These are phyloP conservation scores for Thereva nobilitata DNA, from an alignment of 2,888 invertebrate genomes.

Conservation along the genomic window DNA sequence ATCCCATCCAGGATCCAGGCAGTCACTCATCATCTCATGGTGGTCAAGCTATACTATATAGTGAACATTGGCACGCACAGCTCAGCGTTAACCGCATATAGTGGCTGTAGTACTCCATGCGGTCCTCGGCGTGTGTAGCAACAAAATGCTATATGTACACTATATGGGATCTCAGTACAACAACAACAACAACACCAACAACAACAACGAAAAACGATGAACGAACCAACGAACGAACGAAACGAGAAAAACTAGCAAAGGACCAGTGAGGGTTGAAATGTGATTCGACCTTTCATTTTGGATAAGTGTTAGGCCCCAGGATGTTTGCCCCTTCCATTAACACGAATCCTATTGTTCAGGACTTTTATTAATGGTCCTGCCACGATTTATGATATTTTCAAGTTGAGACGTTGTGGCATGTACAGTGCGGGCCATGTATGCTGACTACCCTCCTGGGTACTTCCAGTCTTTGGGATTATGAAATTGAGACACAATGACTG, in stretches of 20 bases:
- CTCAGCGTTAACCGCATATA: constrained; percentile 23
- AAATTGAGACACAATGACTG: no score
- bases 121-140: no score
- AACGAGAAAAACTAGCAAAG: constrained; percentile 1
- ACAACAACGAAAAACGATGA: not conserved
- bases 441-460: no score
- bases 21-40: constrained; percentile 23
- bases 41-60: not conserved
- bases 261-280: constrained; percentile 7
- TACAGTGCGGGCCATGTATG: no score
- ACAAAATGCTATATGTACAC: no score
- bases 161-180: no score
- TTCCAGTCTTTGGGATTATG: no score
- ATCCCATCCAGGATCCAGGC: constrained; percentile 20
- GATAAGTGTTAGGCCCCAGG: constrained; percentile 27
- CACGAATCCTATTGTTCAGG: constrained; percentile 31
- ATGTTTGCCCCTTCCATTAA: constrained; percentile 21
- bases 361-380: constrained; percentile 38
- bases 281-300: constrained; percentile 35
- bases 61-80: constrained; percentile 21
- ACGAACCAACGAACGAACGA: not conserved
- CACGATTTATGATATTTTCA: constrained; percentile 37
- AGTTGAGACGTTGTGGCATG: constrained; percentile 3
- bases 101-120: no score
- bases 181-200: not conserved